Conservation (phyloP, 2,113 vertebrate species). For the Neotoma lepida region DNA sequence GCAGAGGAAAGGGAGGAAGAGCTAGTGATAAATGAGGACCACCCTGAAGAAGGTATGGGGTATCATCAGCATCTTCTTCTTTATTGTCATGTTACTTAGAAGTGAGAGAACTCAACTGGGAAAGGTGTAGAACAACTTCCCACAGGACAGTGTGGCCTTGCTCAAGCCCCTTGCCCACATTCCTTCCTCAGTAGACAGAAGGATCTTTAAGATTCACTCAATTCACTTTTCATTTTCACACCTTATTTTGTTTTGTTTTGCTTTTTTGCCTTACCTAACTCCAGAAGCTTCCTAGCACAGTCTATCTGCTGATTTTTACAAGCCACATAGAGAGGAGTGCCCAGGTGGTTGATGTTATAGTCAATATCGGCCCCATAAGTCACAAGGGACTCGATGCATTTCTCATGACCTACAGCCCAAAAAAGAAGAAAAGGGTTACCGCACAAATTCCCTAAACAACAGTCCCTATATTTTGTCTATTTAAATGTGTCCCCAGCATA, state of each 20-base stretch:
- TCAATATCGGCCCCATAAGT: slow-evolving; percentile 87
- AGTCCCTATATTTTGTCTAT: neutral
- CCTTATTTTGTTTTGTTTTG: neutral
- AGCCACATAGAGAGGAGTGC: slow-evolving; percentile 90
- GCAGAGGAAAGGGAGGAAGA: neutral
- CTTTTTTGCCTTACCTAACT: slow-evolving; percentile 87
- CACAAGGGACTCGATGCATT: slow-evolving; percentile 86
- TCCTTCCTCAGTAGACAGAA: slow-evolving; percentile 18
- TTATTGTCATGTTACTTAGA: neutral
- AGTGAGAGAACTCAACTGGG: neutral
- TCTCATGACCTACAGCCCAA: slow-evolving; percentile 85
- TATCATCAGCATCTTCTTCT: neutral
- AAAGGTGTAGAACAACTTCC: neutral
- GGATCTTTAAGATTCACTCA: neutral
- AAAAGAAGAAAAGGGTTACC: neutral
- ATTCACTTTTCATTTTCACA: neutral
- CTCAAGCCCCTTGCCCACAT: neutral
- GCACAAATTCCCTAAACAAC: neutral
- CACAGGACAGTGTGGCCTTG: neutral
- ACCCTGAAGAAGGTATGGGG: neutral
- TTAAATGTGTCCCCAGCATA: neutral
- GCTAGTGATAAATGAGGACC: neutral
- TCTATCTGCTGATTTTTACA: slow-evolving; percentile 88
- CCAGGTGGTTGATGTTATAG: slow-evolving; percentile 84
- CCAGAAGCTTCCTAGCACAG: slow-evolving; percentile 89